Base-by-base conservation (phyloP, 2,888 invertebrate species). In the Drosophila longiperda region DNA sequence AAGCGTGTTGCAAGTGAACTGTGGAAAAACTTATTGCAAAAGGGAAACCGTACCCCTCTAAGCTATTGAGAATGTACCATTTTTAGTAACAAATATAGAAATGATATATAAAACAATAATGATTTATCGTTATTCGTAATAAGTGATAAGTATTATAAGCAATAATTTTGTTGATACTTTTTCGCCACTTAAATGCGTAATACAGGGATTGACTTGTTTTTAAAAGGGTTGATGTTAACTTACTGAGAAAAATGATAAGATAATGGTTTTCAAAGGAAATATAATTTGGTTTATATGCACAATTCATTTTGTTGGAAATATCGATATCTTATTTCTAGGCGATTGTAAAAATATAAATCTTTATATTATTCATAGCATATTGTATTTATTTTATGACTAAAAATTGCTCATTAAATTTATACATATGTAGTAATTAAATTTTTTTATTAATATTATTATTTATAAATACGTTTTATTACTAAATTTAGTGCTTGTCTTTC, bases 11-110 rank as follows among this genome's bases (percentile, higher is more conserved):
- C 20, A 15, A 1, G 32, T 42, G 12, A 45, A 1, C 15, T 23
- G 3, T 45, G 2, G 0, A 15, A 23, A 12, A 45, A 8, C 15
- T 1, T 4, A 15, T 2, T 23, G 15, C 7, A 15, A 8, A 20
- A 1, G 7, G 3, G 7, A 45, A 45, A 15, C 15, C 45, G 12
- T 15, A 23, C 15, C 45, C 15, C 20, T 23, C 45, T 8, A 23
- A 23, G 15, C 4, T 15, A 4, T 23, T 8, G 23, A 23, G 45
- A 45, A 45, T 23, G 23, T 45, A 15, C 3, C 15, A 45, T 23
- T 23, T 45, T 45, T 23, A 1, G 15, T 15, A 15, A 8, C 15
- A 23, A 8, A 15, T 42, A 40, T 3, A 29, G 29, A 29, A 29
- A 29, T 29, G 5, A 5, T 29, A 29, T 29, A 29, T 29, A 6